Conservation (phyloP, 2,113 vertebrate genomes). For the Neopipo cinnamomea region DNA sequence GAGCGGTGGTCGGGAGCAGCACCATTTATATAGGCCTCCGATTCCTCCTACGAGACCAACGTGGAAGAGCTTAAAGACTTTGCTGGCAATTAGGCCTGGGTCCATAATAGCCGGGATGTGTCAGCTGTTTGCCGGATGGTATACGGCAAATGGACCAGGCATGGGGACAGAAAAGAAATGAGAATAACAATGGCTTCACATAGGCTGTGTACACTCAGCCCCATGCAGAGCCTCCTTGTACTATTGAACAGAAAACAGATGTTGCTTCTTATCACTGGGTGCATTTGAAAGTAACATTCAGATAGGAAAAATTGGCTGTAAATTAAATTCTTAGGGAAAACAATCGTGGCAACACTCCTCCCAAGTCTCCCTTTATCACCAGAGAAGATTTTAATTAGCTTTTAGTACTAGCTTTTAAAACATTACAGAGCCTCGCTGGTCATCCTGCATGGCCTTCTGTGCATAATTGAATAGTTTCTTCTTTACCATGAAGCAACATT, state of each 20-base stretch:
- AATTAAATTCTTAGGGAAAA: conserved; percentile 82
- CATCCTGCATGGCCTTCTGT: conserved; percentile 53
- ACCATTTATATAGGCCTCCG: conserved; percentile 33
- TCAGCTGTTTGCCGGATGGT: conserved; percentile 84
- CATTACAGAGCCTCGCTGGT: conserved; percentile 63
- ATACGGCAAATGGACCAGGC: conserved; percentile 80
- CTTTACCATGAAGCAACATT: conserved; percentile 7
- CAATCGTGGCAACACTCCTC: conserved; percentile 72
- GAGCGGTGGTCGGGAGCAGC: conserved; percentile 11
- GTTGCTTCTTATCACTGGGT: conserved; percentile 88
- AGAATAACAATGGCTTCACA: conserved; percentile 77
- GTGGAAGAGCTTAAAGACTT: conserved; percentile 69
- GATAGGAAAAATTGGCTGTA: conserved; percentile 78
- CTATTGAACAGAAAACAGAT: conserved; percentile 91
- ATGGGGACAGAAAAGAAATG: conserved; percentile 76
- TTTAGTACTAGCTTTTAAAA: conserved; percentile 76
- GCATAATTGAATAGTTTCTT: conserved; percentile 32
- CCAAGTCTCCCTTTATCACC: conserved; percentile 75
- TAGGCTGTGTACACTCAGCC: conserved; percentile 75
- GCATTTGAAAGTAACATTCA: conserved; percentile 86
- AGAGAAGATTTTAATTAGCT: conserved; percentile 82
- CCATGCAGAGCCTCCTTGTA: conserved; percentile 81
- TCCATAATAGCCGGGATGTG: conserved; percentile 76
- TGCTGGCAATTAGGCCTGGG: conserved; percentile 74
- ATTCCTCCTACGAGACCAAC: conserved; percentile 61